These are phyloP conservation scores for Pristionchus fissidentatus DNA, from an alignment of 2,888 invertebrate species.

Conservation along the genomic window DNA sequence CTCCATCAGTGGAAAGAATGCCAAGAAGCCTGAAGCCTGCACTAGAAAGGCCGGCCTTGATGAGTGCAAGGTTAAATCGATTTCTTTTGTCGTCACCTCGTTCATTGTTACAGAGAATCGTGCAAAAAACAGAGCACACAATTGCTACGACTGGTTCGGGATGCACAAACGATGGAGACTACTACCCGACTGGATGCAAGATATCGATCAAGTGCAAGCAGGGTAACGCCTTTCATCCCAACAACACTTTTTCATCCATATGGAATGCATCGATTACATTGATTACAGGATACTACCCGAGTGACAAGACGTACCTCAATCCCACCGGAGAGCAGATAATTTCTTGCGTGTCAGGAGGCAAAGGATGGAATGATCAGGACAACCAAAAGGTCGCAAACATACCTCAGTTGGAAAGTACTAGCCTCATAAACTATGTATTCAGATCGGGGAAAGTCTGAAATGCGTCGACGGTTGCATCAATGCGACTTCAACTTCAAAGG, in stretches of 20 bases:
- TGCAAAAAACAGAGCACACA: neutral
- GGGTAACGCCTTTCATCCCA: neutral
- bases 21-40: conserved; percentile 10
- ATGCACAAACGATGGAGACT: conserved; percentile 23
- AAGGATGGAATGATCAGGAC: conserved; percentile 26
- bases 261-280: neutral
- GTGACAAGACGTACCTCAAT: conserved; percentile 38
- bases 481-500: conserved; percentile 2
- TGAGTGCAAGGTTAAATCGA: conserved; percentile 17
- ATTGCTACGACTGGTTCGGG: neutral
- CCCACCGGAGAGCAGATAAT: conserved; percentile 36
- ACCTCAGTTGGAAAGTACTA: too few species aligned
- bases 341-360: neutral
- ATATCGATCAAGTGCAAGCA: conserved; percentile 32
- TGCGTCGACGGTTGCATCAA: conserved; percentile 39
- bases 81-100: neutral
- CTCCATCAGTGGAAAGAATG: neutral
- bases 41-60: conserved; percentile 14
- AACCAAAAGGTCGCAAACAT: neutral
- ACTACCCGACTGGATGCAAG: conserved; percentile 42
- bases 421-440: too few species aligned
- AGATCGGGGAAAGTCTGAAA: conserved; percentile 14
- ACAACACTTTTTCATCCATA: neutral
- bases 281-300: conserved; percentile 41
- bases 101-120: neutral